phyloP scores from a whole-genome alignment of 2,797 vertebrate genomes.

The Crypturellus tataupa region DNA sequence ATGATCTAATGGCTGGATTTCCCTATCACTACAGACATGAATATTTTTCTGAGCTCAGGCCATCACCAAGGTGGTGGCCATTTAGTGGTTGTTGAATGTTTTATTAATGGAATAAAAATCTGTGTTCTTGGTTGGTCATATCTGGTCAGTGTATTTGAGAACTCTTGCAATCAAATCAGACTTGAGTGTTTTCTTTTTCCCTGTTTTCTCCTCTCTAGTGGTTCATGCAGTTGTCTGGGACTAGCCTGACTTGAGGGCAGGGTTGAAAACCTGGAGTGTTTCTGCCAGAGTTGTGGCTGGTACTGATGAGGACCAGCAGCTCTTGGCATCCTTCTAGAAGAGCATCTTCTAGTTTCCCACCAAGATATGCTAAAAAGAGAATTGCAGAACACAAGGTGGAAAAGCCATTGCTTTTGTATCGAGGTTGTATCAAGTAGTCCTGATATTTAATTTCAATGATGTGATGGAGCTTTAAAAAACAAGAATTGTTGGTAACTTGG shows the following conservation, averaged over 20 bases:
- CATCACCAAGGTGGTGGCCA: background rate
- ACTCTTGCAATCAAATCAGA: background rate
- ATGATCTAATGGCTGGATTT: background rate
- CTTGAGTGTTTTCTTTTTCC: background rate
- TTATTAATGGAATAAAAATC: background rate
- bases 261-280: background rate
- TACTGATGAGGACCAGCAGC: background rate
- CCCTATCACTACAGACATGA: background rate
- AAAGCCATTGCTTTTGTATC: too few relatives aligned
- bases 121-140: background rate
- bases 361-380: accelerated
- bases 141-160: background rate
- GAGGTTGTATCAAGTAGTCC: background rate
- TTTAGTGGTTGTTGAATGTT: background rate
- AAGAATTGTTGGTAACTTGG: background rate
- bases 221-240: background rate
- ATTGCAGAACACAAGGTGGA: background rate
- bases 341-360: background rate
- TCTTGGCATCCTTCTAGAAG: background rate
- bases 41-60: background rate
- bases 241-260: background rate
- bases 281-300: background rate
- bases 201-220: background rate
- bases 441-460: background rate
- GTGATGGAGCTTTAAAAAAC: background rate